A percentile compares a stretch with the other conserved stretches of the same genome.
These are phyloP conservation scores for Rambutsinella grinnellia DNA, from an alignment of 2,888 invertebrate species.

Conservation along the genomic window DNA sequence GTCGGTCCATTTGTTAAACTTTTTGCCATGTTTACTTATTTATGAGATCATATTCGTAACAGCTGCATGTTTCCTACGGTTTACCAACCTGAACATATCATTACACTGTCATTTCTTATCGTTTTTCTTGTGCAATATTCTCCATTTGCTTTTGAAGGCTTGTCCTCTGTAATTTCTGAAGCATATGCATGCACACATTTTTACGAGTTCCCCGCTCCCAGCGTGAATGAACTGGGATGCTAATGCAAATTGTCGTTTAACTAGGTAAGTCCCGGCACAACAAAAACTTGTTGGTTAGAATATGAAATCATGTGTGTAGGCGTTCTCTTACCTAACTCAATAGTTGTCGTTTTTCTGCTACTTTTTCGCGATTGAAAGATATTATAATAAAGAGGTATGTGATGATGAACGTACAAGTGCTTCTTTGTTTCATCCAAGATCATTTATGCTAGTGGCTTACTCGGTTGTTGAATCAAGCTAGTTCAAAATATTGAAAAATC, in stretches of 20 bases:
- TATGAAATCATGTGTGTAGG: constrained; percentile 36
- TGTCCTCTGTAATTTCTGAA: constrained; percentile 9
- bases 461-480: not conserved
- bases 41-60: not conserved
- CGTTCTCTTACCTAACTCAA: constrained; percentile 24
- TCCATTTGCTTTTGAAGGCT: not conserved
- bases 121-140: not conserved
- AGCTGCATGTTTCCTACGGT: not conserved
- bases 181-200: constrained; percentile 8
- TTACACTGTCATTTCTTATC: constrained; percentile 4
- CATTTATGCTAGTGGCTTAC: not conserved
- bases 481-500: too few relatives aligned
- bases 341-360: constrained; percentile 12
- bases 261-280: not conserved
- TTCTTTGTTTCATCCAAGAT: too few relatives aligned
- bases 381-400: not conserved
- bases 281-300: not conserved
- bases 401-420: too few relatives aligned
- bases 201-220: constrained; percentile 29
- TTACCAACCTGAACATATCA: constrained; percentile 14
- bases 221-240: not conserved
- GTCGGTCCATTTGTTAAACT: too few relatives aligned
- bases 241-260: not conserved
- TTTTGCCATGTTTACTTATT: too few relatives aligned
- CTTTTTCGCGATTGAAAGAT: not conserved